phyloP scores from a whole-genome alignment of 2,797 vertebrate genomes.

The Okamejei kenojei region DNA sequence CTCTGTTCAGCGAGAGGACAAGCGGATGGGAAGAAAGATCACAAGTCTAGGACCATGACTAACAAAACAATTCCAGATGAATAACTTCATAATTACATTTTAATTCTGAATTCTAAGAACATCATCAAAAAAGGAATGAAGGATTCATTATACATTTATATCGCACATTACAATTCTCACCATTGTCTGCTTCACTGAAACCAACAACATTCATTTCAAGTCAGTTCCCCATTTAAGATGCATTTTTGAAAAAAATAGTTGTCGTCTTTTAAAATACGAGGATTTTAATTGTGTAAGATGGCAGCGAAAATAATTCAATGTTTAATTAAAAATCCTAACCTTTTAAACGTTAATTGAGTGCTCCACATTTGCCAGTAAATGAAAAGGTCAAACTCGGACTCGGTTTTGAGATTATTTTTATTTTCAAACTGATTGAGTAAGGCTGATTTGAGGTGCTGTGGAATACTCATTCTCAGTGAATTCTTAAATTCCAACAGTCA shows the following conservation, averaged over 20 bases:
- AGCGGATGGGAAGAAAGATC: not conserved
- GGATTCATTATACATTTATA: not conserved
- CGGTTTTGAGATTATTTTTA: constrained; percentile 8
- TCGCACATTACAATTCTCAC: not conserved
- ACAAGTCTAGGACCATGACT: not conserved
- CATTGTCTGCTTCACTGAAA: not conserved
- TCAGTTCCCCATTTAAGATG: not conserved
- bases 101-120: constrained; percentile 2
- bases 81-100: constrained; percentile 32
- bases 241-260: constrained; percentile 15
- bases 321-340: constrained; percentile 36
- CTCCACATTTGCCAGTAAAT: not conserved
- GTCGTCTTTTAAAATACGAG: not conserved
- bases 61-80: not conserved
- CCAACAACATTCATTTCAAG: not conserved
- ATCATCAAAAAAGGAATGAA: not conserved
- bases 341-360: constrained; percentile 5
- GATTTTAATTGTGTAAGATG: not conserved
- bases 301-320: constrained; percentile 17
- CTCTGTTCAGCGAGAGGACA: too few species aligned
- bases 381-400: constrained; percentile 21
- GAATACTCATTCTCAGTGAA: too few species aligned
- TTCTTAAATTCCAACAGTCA: too few species aligned
- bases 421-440: not conserved
- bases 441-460: constrained; percentile 1